Conservation (phyloP, 2,113 vertebrate genomes). For the Dasyornis broadbenti region DNA sequence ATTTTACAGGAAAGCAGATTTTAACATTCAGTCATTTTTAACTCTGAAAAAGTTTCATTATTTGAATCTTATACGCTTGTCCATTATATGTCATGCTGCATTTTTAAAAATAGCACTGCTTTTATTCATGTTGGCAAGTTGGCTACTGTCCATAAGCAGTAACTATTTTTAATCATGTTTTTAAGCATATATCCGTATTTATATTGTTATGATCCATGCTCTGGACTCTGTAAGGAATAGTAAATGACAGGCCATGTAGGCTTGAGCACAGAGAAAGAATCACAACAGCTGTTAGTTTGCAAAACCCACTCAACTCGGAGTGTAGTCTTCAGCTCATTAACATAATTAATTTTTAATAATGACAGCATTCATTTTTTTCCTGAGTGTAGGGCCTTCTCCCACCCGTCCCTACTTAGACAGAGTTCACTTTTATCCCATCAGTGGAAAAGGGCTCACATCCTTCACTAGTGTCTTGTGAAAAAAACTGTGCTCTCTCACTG, state of each 20-base stretch:
- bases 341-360: conserved; percentile 59
- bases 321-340: conserved; percentile 19
- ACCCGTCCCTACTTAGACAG: background rate
- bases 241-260: conserved; percentile 27
- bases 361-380: background rate
- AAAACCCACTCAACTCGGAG: background rate
- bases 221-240: conserved; percentile 35
- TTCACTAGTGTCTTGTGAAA: background rate
- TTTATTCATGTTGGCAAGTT: conserved; percentile 45
- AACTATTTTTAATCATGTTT: conserved; percentile 55
- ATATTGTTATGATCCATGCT: conserved; percentile 34
- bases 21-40: conserved; percentile 24
- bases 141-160: conserved; percentile 16
- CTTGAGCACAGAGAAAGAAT: background rate
- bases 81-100: conserved; percentile 15
- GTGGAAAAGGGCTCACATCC: background rate
- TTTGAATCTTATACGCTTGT: conserved; percentile 10
- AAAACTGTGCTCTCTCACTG: background rate
- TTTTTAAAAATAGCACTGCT: background rate
- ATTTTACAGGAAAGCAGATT: background rate
- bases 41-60: conserved; percentile 24
- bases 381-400: background rate
- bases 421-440: background rate
- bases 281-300: conserved; percentile 28
- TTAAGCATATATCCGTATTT: conserved; percentile 55